A percentile compares a stretch with the other conserved stretches of the same genome.
Evolutionary conservation across 2,113 vertebrate species (phyloP).

Genomic region (Atrichornis clamosus): DNA sequence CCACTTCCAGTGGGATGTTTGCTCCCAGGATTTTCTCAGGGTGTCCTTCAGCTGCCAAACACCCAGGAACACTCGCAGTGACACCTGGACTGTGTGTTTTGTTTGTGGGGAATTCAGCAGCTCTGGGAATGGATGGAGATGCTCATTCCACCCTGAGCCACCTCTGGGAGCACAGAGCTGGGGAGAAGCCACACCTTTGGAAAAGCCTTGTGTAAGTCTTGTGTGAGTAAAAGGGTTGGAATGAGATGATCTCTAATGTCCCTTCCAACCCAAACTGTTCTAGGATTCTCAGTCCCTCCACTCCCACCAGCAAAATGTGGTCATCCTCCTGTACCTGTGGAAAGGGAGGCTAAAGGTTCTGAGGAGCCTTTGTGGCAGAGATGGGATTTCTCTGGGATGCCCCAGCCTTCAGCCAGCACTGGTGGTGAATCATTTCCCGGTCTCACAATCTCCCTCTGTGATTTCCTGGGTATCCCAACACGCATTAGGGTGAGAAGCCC

Average conservation of each 20-base stretch:
- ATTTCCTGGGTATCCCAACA: neutral
- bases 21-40: neutral
- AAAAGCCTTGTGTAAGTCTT: neutral
- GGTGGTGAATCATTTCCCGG: neutral
- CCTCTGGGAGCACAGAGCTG: rapidly evolving
- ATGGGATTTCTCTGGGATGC: neutral
- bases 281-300: neutral
- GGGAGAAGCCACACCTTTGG: neutral
- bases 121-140: neutral
- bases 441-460: rapidly evolving
- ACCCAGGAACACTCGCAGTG: rapidly evolving
- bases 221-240: neutral
- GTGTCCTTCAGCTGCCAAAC: neutral
- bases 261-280: neutral
- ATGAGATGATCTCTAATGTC: neutral
- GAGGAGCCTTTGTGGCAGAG: neutral
- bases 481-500: rapidly evolving
- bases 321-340: too few species aligned
- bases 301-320: neutral
- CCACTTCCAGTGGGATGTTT: rapidly evolving
- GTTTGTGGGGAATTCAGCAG: neutral
- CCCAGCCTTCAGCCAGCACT: neutral
- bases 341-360: neutral
- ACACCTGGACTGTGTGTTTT: rapidly evolving
- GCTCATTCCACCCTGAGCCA: neutral